phyloP scores from a whole-genome alignment of 1,140 invertebrate species.

The Magallana angulata region DNA sequence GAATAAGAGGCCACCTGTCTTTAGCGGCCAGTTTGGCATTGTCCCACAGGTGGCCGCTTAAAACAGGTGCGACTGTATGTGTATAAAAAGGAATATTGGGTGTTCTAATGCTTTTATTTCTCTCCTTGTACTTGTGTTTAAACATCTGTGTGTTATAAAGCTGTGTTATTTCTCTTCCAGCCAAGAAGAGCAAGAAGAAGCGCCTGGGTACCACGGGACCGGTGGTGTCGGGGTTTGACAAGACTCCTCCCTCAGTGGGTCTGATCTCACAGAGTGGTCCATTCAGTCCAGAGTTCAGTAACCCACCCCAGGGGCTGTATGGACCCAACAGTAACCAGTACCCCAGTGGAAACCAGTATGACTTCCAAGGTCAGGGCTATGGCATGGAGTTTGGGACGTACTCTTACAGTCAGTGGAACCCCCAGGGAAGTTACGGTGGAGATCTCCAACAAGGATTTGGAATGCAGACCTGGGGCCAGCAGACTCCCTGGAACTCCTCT shows the following conservation, averaged over 20 bases:
- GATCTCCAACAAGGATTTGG: neutral
- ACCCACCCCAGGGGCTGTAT: neutral
- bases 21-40: too few species aligned
- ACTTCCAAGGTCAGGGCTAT: conserved; percentile 28
- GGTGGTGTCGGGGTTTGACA: conserved; percentile 43
- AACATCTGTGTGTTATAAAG: too few species aligned
- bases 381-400: conserved; percentile 3
- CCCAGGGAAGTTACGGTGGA: neutral
- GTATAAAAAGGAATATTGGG: too few species aligned
- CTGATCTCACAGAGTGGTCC: neutral
- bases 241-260: neutral
- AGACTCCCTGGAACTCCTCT: neutral
- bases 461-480: conserved; percentile 12
- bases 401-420: neutral
- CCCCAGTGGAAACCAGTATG: neutral
- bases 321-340: neutral
- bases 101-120: too few species aligned
- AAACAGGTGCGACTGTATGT: too few species aligned
- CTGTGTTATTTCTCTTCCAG: conserved; percentile 27
- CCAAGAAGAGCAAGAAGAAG: conserved; percentile 44
- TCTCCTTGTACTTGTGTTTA: too few species aligned
- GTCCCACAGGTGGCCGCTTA: too few species aligned
- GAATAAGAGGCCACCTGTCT: too few species aligned
- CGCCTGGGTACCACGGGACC: conserved; percentile 45
- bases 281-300: neutral